Evolutionary conservation across 2,888 invertebrate species (phyloP).

Genomic region (Microctonus hyperodae): DNA sequence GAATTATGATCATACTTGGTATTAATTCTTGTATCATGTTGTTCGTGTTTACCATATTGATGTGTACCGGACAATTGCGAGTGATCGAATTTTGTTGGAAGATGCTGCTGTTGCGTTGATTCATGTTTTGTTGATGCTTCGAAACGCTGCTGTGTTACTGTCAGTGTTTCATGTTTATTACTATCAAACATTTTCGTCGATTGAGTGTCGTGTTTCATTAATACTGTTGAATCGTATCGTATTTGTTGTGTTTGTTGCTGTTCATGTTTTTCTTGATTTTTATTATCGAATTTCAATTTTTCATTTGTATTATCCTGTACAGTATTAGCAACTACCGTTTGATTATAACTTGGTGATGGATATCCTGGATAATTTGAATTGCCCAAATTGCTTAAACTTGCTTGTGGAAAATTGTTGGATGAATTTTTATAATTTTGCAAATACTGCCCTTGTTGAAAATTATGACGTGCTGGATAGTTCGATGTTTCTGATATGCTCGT

Average conservation of each 20-base stretch:
- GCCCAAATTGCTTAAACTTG: slow-evolving; percentile 19
- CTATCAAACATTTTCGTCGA: slow-evolving; percentile 43
- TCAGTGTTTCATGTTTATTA: slow-evolving; percentile 43
- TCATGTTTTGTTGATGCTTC: slow-evolving; percentile 49
- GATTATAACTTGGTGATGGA: slow-evolving; percentile 47
- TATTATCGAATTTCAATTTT: slow-evolving; percentile 47
- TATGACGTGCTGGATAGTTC: slow-evolving; percentile 44
- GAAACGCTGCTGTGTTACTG: slow-evolving; percentile 40
- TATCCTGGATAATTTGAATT: slow-evolving; percentile 39
- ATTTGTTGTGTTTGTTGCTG: slow-evolving; percentile 43
- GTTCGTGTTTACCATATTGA: slow-evolving; percentile 49
- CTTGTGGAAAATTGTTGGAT: slow-evolving; percentile 41
- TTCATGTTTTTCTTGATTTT: slow-evolving; percentile 41
- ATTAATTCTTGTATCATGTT: slow-evolving; percentile 43
- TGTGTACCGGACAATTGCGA: slow-evolving; percentile 36
- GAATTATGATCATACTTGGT: slow-evolving; percentile 46
- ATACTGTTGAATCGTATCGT: slow-evolving; percentile 48
- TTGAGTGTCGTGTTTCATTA: slow-evolving; percentile 48
- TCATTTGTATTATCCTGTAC: slow-evolving; percentile 46
- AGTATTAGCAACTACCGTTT: slow-evolving; percentile 44
- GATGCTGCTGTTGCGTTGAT: slow-evolving; percentile 41
- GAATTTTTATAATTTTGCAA: slow-evolving; percentile 45
- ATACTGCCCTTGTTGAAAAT: slow-evolving; percentile 39
- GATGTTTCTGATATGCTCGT: slow-evolving; percentile 43
- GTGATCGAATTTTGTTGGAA: slow-evolving; percentile 39